Base-by-base conservation (phyloP, 2,797 vertebrate species). In the Sparidentex hasta region DNA sequence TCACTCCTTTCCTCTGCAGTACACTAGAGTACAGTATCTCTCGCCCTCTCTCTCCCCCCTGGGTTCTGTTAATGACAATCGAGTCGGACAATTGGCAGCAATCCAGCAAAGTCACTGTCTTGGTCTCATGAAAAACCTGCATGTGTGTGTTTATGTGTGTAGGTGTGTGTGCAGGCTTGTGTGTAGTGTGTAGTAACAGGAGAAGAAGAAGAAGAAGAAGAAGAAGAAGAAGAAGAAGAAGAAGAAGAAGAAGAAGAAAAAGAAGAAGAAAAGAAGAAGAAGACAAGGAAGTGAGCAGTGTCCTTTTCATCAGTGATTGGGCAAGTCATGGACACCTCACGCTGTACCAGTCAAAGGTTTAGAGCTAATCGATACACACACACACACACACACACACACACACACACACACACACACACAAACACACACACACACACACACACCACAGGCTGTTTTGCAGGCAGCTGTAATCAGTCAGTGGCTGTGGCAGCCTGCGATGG, bases 391-490 rank as follows among this genome's bases (percentile, higher is more conserved):
- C 58, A 67, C 68, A 62, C 67, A 65, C 71, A 50, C 65, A 47
- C 67, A 78, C 64, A 70, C 58, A 61, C 68, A 56, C 67, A 62
- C 67, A 46, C 67, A 43, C 67, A 46, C 44, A 54, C 38, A 64
- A 48, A 66, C 71, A 67, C 44, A 44, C 46, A 33, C 71, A 55
- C 71, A 65, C 76, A 44, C 71, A 41, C 65, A 74, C 62, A 63
- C 56, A 74, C 41, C 68, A 65, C 65, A 64, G 74, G 59, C 76
- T 78, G 79, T 83, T 87, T 82, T 84, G 87, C 72, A 87, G 85
- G 80, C 73, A 86, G 78, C 80, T 87, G 81, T 81, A 87, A 92
- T 91, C 89, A 90, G 82, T 87, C 85, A 78, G 66, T 17, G 33
- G 59, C 66, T 43, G 71, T 76, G 73, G 75, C 75, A 85, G 78